Evolutionary conservation across 1,140 invertebrate species (phyloP).

Genomic region (Wasmannia auropunctata): DNA sequence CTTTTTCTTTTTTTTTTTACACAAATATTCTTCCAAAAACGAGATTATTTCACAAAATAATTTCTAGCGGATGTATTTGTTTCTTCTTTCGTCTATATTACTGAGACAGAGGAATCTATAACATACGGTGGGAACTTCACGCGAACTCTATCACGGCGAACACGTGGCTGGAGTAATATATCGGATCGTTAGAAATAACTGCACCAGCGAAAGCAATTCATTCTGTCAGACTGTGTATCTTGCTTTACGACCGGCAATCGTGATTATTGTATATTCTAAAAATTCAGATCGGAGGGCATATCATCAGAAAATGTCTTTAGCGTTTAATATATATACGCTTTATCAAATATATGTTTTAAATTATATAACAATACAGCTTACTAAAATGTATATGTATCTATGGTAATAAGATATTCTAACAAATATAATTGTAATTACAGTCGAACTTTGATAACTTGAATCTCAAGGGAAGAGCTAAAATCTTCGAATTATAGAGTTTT

Average conservation of each 20-base stretch:
- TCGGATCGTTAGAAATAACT: constrained; percentile 59
- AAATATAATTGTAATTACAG: too few species aligned
- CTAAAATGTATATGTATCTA: not conserved
- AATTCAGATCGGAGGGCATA: not conserved
- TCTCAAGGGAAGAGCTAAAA: too few species aligned
- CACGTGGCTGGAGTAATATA: constrained; percentile 57
- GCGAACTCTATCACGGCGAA: constrained; percentile 44
- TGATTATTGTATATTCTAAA: constrained; percentile 14
- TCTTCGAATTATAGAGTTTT: too few species aligned
- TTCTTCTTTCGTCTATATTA: not conserved
- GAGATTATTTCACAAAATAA: constrained; percentile 11
- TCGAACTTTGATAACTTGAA: too few species aligned
- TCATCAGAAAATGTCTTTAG: not conserved
- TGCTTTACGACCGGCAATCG: not conserved
- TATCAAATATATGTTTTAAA: not conserved
- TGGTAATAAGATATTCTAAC: not conserved
- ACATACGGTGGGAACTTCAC: constrained; percentile 44
- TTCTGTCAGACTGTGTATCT: constrained; percentile 18
- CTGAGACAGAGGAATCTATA: constrained; percentile 13
- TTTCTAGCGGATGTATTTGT: not conserved
- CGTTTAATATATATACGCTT: not conserved
- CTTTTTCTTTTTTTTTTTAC: too few species aligned
- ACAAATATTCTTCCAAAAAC: not conserved
- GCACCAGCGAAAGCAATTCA: constrained; percentile 31
- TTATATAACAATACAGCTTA: not conserved